Evolutionary conservation across 1,140 invertebrate genomes (phyloP), one percentile per base, ranked within the genome.

Genomic region (Drosophila mojavensis): DNA sequence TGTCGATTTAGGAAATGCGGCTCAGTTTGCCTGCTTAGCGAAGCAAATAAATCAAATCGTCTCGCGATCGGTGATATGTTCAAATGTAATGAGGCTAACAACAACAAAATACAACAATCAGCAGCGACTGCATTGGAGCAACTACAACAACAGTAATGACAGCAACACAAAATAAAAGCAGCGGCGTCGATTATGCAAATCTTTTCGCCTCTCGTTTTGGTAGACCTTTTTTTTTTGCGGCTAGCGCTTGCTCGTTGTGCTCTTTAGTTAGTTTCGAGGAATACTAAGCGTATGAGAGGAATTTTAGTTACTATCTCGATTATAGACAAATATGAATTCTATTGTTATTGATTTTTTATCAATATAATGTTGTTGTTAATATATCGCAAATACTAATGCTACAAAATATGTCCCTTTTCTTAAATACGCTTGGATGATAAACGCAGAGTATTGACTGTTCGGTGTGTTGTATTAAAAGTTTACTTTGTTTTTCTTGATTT

Each of bases 1-100:
- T 55, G 26, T 56, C 71, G 61, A 81, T 89, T 89, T 89, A 89
- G 84, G 84, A 89, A 89, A 89, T 89, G 71, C 67, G 73, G 82
- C 72, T 63, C 47, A 64, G 33, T 67, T 76, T 77, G 63, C 61
- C 64, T 84, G 84, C 63, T 62, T 81, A 84, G 80, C 84, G 68
- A 90, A 89, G 74, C 85, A 90, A 81, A 68, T 89, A 89, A 89
- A 89, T 75, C 75, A 81, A 85, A 85, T 84, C 81, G 85, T 84
- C 81, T 84, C 65, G 79, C 71, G 73, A 67, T 70, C 50, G 65
- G 84, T 88, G 84, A 89, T 89, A 89, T 89, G 84, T 89, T 83
- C 77, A 66, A 83, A 78, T 88, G 70, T 70, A 88, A 88, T 85
- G 66, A 55, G 69, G 58, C 70, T 56, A 69, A 58, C 68, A 72